Evolutionary conservation across 2,888 invertebrate genomes (phyloP).

Genomic region (Tiliacea citrago): DNA sequence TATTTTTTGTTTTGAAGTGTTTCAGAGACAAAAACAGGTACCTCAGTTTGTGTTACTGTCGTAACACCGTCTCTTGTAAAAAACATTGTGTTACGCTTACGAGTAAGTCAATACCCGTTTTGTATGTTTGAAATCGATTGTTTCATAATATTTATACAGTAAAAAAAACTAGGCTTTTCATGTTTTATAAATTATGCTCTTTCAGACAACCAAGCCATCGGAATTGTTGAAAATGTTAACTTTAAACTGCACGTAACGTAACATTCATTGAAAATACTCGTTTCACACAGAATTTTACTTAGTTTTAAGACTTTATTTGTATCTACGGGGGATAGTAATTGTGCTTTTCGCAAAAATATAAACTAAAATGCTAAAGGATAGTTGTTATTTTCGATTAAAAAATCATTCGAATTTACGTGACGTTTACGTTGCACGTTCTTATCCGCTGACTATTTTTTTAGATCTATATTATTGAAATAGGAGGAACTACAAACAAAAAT

Average conservation of each 20-base stretch:
- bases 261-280: background rate
- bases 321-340: background rate
- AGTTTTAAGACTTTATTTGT: background rate
- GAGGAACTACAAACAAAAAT: too few species aligned
- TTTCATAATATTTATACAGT: constrained; percentile 48
- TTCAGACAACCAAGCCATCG: background rate
- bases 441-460: background rate
- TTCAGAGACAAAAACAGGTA: background rate
- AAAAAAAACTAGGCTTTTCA: constrained; percentile 3
- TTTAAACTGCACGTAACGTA: background rate
- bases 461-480: background rate
- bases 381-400: background rate
- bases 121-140: constrained; percentile 14
- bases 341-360: background rate
- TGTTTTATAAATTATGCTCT: constrained; percentile 46
- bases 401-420: background rate
- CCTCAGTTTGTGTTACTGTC: too few species aligned
- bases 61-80: background rate
- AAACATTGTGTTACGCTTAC: background rate
- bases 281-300: background rate
- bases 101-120: background rate
- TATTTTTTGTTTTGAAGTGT: background rate
- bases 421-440: background rate
- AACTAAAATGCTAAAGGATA: too few species aligned
- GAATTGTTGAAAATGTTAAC: constrained; percentile 20